Evolutionary conservation across 2,888 invertebrate species (phyloP).

Genomic region (Julus scanicus): DNA sequence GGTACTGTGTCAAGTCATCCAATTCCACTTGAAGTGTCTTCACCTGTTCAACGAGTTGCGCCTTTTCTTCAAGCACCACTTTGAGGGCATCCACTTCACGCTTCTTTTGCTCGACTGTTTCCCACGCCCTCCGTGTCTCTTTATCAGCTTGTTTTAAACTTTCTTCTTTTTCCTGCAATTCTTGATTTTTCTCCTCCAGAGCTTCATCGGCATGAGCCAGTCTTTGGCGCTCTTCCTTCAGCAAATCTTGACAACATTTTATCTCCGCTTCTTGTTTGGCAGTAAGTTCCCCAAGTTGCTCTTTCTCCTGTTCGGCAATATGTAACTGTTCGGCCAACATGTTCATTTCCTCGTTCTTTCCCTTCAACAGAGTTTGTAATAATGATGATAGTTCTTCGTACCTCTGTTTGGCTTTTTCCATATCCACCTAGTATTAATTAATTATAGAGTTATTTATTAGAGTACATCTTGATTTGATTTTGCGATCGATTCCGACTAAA

Average conservation of each 20-base stretch:
- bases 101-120: constrained; percentile 63
- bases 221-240: neutral
- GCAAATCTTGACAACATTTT: neutral
- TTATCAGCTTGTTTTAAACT: constrained; percentile 65
- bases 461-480: no score
- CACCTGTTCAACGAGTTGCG: constrained; percentile 57
- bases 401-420: constrained; percentile 53
- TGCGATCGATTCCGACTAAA: no score
- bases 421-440: constrained; percentile 40
- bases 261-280: constrained; percentile 37
- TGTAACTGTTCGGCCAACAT: constrained; percentile 62
- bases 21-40: constrained; percentile 57
- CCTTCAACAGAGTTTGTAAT: constrained; percentile 64
- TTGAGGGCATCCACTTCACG: constrained; percentile 58
- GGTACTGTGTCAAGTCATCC: constrained; percentile 55
- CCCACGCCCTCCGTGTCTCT: constrained; percentile 70
- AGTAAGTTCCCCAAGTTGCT: constrained; percentile 19
- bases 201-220: constrained; percentile 19
- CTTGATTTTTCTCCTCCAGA: constrained; percentile 24
- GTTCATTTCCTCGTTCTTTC: constrained; percentile 66
- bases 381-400: constrained; percentile 55
- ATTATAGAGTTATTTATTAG: no score
- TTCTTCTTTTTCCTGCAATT: constrained; percentile 31
- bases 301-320: constrained; percentile 51
- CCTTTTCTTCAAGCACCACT: constrained; percentile 58